Conservation (phyloP, 2,113 vertebrate species). For the Drymodes brunneopygia region DNA sequence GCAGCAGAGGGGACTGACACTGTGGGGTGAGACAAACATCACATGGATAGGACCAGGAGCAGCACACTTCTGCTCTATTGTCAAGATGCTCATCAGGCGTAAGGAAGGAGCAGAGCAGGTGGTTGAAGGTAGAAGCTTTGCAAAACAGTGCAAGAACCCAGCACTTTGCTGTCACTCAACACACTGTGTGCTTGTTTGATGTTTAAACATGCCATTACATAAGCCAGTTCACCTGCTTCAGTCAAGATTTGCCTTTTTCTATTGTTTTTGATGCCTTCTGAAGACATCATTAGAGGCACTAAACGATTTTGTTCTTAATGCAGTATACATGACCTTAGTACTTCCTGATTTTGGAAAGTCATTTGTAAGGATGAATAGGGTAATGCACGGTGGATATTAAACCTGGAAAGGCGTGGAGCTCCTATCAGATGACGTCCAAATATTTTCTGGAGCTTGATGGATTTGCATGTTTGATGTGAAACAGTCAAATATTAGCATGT, state of each 20-base stretch:
- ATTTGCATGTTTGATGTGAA: neutral
- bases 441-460: neutral
- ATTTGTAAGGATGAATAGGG: neutral
- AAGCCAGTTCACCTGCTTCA: neutral
- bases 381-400: neutral
- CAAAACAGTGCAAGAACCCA: neutral
- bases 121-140: neutral
- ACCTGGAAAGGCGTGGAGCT: neutral
- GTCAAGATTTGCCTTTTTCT: neutral
- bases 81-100: accelerated
- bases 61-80: accelerated
- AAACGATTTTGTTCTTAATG: neutral
- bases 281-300: neutral
- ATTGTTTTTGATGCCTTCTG: neutral
- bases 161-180: neutral
- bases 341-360: neutral
- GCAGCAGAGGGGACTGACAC: accelerated
- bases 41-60: neutral
- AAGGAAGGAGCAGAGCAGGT: neutral
- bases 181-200: neutral
- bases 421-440: neutral
- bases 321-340: neutral
- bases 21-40: too few relatives aligned
- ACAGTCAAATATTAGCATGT: neutral
- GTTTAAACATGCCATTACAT: neutral